Evolutionary conservation across 2,797 vertebrate genomes (phyloP), one percentile per base, ranked within the genome.

Genomic region (Anas bernieri): DNA sequence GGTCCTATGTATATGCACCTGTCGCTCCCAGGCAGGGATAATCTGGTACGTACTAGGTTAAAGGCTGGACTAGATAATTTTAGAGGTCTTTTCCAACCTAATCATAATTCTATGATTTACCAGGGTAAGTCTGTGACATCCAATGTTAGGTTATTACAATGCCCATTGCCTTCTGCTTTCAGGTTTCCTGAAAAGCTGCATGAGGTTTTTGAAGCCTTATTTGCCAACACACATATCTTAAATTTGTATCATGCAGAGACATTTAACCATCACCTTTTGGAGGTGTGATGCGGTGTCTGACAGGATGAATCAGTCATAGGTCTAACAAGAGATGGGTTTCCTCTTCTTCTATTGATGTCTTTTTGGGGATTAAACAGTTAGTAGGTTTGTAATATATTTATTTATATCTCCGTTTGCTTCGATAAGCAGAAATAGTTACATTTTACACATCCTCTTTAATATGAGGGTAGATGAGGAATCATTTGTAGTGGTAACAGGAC

Each of bases 141-240:
- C 62, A 37, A 2, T 0, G 3, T 11, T 22, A 33, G 5, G 48
- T 41, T 79, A 55, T n/a, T 43, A 30, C 8, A 56, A 14, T 11
- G 67, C 22, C 21, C 55, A 7, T n/a, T 63, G 25, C 56, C 56
- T 80, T 63, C 37, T 9, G 10, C 56, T 75, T 58, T 30, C 56
- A 63, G 37, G 13, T 28, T 25, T 69, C 58, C 41, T 45, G 63
- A 63, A 56, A 58, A 63, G 35, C 17, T 26, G 25, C 28, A 31
- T 18, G 23, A 50, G 55, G n/a, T 45, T 37, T 69, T 35, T 43
- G 43, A 68, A 56, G 26, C 22, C 31, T 50, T 68, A 22, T 33
- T 9, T 30, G 18, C 23, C 17, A 39, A n/a, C 9, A 39, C 37
- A 50, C 33, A 8, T 8, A 28, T 56, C 41, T 50, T 61, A 30